Percentiles rank a stretch among this genome's conserved stretches.
phyloP scores from a whole-genome alignment of 2,888 invertebrate genomes.

The Ligdia adustata region DNA sequence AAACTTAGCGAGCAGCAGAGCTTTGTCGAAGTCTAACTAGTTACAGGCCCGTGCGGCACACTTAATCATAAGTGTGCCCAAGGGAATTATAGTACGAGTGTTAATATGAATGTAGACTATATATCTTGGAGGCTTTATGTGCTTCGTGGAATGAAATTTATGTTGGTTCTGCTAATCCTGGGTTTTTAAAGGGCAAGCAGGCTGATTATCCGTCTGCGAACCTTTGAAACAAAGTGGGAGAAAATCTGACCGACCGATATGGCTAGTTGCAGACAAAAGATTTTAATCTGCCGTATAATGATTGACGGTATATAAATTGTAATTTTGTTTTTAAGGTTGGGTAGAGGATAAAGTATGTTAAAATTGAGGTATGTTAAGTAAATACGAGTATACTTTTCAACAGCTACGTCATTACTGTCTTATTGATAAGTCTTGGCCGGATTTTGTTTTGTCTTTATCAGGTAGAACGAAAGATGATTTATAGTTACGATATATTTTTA shows the following conservation, averaged over 20 bases:
- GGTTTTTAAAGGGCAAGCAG: constrained; percentile 8
- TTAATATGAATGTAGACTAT: constrained; percentile 15
- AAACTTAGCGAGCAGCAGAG: constrained; percentile 1
- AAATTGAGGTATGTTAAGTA: no score
- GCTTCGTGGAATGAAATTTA: constrained; percentile 15
- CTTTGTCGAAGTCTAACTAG: constrained; percentile 6
- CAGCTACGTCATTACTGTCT: no score
- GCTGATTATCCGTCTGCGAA: constrained; percentile 7
- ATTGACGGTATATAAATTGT: not conserved
- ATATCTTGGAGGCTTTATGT: constrained; percentile 12
- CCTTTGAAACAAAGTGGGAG: not conserved
- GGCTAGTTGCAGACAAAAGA: not conserved
- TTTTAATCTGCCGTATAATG: not conserved
- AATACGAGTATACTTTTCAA: no score
- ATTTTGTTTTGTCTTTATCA: no score
- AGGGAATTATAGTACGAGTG: constrained; percentile 20
- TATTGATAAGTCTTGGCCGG: no score
- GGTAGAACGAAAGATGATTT: no score
- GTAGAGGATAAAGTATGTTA: no score
- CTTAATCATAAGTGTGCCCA: constrained; percentile 17
- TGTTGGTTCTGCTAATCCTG: constrained; percentile 11
- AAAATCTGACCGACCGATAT: not conserved
- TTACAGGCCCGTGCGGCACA: constrained; percentile 9
- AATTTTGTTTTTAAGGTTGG: no score
- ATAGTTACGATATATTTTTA: no score